phyloP scores from a whole-genome alignment of 2,888 invertebrate species.

The Palloptera scutellata region DNA sequence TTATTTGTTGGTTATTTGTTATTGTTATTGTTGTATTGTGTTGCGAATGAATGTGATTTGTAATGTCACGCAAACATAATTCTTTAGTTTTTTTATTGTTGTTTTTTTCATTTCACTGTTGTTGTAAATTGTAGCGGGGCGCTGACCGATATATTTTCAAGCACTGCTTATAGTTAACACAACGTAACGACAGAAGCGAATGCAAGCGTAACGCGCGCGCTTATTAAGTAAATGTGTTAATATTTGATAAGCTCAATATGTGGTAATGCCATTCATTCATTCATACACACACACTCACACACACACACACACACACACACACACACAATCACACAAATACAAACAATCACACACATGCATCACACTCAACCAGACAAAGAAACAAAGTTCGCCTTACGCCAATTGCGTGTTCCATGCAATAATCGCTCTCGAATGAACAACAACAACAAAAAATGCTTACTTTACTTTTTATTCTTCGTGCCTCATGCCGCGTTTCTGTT shows the following conservation, averaged over 20 bases:
- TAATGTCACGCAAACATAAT: slow-evolving; percentile 19
- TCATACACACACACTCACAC: background rate
- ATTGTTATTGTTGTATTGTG: background rate
- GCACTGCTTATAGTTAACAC: slow-evolving; percentile 1
- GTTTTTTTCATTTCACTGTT: background rate
- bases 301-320: background rate
- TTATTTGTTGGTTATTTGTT: background rate
- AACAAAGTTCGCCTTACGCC: background rate
- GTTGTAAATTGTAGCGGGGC: background rate
- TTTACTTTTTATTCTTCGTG: background rate
- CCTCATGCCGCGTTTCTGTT: background rate
- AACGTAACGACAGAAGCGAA: slow-evolving; percentile 52
- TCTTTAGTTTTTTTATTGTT: background rate
- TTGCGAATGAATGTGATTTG: background rate
- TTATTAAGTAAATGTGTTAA: slow-evolving; percentile 49
- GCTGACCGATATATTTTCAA: background rate
- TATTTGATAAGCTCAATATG: slow-evolving; percentile 51
- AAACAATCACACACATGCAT: background rate
- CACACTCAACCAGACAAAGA: background rate
- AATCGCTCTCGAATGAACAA: background rate
- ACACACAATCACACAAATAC: background rate
- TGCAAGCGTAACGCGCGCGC: slow-evolving; percentile 17
- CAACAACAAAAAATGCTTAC: background rate
- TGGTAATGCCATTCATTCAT: slow-evolving; percentile 8
- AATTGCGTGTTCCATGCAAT: slow-evolving; percentile 25